Conservation (phyloP, 2,888 invertebrate genomes). For the Adineta ricciae region DNA sequence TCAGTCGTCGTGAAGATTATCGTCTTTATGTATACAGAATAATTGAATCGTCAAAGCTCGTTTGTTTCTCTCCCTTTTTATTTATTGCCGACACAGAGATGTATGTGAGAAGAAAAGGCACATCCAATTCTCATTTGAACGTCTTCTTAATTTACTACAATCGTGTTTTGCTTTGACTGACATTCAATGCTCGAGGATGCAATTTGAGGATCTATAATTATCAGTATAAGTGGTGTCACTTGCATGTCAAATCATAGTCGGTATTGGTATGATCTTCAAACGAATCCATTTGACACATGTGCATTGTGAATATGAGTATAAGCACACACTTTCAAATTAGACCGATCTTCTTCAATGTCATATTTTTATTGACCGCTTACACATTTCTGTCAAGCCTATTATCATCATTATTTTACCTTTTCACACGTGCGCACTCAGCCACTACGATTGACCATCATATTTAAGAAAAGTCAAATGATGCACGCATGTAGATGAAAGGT, state of each 20-base stretch:
- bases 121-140: background rate
- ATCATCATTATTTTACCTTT: constrained; percentile 8
- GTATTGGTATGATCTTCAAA: background rate
- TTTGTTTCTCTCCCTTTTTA: background rate
- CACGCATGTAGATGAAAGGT: background rate
- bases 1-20: background rate
- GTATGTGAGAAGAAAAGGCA: background rate
- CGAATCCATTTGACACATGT: background rate
- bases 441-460: no score
- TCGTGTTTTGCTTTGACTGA: background rate
- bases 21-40: background rate
- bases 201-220: background rate
- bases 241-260: background rate
- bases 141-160: background rate
- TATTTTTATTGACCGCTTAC: background rate
- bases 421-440: background rate
- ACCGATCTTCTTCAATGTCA: constrained; percentile 13
- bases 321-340: background rate
- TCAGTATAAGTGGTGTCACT: background rate
- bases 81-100: background rate
- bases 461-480: background rate
- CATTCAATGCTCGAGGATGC: background rate
- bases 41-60: background rate
- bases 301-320: background rate
- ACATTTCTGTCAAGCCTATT: background rate